Percentiles rank a stretch among this genome's conserved stretches.
Evolutionary conservation across 1,140 invertebrate genomes (phyloP).

Genomic region (Meteorus sp.): DNA sequence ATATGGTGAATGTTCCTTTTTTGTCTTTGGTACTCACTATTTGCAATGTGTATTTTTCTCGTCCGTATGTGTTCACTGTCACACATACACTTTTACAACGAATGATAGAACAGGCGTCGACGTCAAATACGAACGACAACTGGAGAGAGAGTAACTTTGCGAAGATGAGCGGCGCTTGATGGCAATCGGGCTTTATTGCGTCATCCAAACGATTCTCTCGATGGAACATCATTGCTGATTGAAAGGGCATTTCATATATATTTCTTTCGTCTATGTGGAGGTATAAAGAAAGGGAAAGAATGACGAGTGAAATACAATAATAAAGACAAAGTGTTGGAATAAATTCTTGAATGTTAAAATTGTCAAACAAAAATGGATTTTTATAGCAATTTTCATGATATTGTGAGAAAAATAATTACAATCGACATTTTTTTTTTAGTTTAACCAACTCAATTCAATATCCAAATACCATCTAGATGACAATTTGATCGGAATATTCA

Average conservation of each 20-base stretch:
- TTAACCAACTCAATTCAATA: too few species aligned
- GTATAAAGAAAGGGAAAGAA: too few species aligned
- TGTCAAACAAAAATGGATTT: too few species aligned
- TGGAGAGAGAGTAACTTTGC: background rate
- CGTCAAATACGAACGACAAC: background rate
- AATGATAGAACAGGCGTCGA: background rate
- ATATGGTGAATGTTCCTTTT: slow-evolving; percentile 45
- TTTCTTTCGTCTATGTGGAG: background rate
- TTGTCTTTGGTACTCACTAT: slow-evolving; percentile 3
- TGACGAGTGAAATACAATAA: too few species aligned
- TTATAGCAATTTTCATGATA: too few species aligned
- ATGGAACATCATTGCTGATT: slow-evolving; percentile 14
- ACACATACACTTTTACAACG: background rate
- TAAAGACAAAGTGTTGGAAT: too few species aligned
- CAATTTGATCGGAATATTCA: too few species aligned
- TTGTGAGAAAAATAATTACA: too few species aligned
- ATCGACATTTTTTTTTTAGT: too few species aligned
- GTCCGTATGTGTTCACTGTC: background rate
- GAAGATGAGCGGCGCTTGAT: slow-evolving; percentile 1
- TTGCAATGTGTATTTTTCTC: slow-evolving; percentile 8
- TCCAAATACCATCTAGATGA: too few species aligned
- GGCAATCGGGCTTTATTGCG: slow-evolving; percentile 14
- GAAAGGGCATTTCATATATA: slow-evolving; percentile 2
- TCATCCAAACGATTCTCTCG: background rate
- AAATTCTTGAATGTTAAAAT: too few species aligned